Percentiles rank a stretch among this genome's conserved stretches.
Evolutionary conservation across 2,797 vertebrate species (phyloP).

Genomic region (Tinamus major): DNA sequence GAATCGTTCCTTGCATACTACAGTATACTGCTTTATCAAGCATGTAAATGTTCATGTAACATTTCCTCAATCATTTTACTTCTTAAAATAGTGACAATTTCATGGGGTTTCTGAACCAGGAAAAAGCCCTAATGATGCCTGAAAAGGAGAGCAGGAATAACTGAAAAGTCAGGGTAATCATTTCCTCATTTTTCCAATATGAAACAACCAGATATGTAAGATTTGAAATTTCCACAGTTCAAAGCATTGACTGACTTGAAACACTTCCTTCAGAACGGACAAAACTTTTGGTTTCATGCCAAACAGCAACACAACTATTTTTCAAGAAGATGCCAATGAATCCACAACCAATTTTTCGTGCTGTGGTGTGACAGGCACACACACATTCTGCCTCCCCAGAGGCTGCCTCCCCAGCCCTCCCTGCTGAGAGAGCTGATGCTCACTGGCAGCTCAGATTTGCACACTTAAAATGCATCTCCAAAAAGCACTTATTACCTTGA

Average conservation of each 20-base stretch:
- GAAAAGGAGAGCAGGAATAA: not conserved
- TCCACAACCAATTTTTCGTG: not conserved
- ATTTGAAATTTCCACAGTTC: not conserved
- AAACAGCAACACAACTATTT: not conserved
- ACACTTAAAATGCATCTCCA: not conserved
- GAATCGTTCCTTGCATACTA: not conserved
- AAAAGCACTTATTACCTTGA: not conserved
- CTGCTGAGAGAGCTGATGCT: not conserved
- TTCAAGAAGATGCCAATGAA: not conserved
- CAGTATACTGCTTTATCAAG: not conserved
- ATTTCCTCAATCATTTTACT: not conserved
- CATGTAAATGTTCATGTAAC: accelerated
- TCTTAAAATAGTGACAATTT: not conserved
- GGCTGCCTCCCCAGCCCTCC: not conserved
- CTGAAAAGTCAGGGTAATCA: not conserved
- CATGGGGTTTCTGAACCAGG: not conserved
- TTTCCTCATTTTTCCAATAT: not conserved
- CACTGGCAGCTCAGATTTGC: not conserved
- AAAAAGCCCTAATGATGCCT: not conserved
- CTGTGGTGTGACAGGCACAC: not conserved
- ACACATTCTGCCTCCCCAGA: not conserved
- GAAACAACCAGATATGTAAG: not conserved
- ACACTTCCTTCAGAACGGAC: not conserved
- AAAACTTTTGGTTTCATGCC: not conserved
- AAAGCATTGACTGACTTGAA: constrained; percentile 18